Evolutionary conservation across 2,797 vertebrate genomes (phyloP), one percentile per base, ranked within the genome.

Genomic region (Eupleurogrammus muticus): DNA sequence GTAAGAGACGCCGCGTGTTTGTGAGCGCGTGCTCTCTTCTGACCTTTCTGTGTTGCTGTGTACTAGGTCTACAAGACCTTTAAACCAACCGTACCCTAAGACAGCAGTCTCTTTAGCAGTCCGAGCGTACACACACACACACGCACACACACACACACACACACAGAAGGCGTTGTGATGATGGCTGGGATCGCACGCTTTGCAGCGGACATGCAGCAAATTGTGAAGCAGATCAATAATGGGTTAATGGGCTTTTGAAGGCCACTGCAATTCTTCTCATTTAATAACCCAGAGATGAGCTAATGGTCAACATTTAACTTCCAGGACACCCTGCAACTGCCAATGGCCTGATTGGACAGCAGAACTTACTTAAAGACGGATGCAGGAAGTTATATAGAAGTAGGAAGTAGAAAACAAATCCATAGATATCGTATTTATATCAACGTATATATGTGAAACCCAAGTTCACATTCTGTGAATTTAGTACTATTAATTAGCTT

Each of bases 1-100:
- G 35, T 35, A 19, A 57, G 19, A 14, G 24, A 59, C 16, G 14
- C 1, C 46, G 42, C 58, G 32, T 38, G 20, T 55, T 14, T 44
- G 59, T 11, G 42, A n/a, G 46, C 11, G 48, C 23, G 14, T 48
- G 9, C 17, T 68, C 14, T 19, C 17, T 17, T 21, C 61, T 88
- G 71, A 87, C 73, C 81, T 86, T 88, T 89, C 58, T 46, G 35
- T 38, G 52, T 42, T 20, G 14, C 12, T 62, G 53, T 80, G 77
- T 52, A 70, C 86, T 74, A 79, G 79, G 79, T 83, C 76, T 80
- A 66, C 73, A 57, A 80, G 68, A 83, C 65, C 75, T 83, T 83
- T 85, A 56, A 75, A 79, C 54, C 53, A 62, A 62, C 19, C 6
- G 9, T 49, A 63, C 70, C n/a, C 72, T 47, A 61, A 63, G 67